A percentile compares a stretch with the other conserved stretches of the same genome.
Evolutionary conservation across 2,888 invertebrate genomes (phyloP).

Genomic region (Thecocarcelia acutangulata): DNA sequence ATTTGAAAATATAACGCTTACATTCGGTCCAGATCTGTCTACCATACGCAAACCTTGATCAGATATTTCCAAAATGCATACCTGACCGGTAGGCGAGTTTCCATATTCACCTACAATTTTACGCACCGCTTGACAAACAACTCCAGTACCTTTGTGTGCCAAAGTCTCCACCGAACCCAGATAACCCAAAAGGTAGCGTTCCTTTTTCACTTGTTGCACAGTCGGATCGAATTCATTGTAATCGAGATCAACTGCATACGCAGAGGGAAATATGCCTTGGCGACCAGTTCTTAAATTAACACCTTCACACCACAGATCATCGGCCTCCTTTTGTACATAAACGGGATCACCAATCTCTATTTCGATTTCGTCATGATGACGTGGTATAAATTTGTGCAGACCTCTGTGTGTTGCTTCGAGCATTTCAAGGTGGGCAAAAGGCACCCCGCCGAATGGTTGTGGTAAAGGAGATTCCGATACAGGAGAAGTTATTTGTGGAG

Average conservation of each 20-base stretch:
- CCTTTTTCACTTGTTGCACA: constrained; percentile 91
- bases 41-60: constrained; percentile 98
- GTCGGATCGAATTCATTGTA: constrained; percentile 97
- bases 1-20: constrained; percentile 69
- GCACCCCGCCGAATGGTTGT: constrained; percentile 87
- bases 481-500: constrained; percentile 86
- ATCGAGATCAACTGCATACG: constrained; percentile 98
- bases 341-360: constrained; percentile 98
- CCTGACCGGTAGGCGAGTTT: constrained; percentile 88
- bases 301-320: constrained; percentile 99
- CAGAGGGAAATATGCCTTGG: constrained; percentile 97
- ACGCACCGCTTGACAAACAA: constrained; percentile 94
- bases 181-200: constrained; percentile 94
- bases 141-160: constrained; percentile 98
- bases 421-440: constrained; percentile 91
- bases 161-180: constrained; percentile 97
- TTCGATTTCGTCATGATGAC: constrained; percentile 97
- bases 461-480: constrained; percentile 85
- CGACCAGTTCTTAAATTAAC: constrained; percentile 96
- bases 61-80: constrained; percentile 95
- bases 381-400: constrained; percentile 96
- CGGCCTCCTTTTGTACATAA: constrained; percentile 97
- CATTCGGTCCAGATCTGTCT: constrained; percentile 87
- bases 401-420: constrained; percentile 97
- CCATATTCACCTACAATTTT: constrained; percentile 89